phyloP scores from a whole-genome alignment of 2,113 vertebrate species.

The Phylloscopus trochiloides region DNA sequence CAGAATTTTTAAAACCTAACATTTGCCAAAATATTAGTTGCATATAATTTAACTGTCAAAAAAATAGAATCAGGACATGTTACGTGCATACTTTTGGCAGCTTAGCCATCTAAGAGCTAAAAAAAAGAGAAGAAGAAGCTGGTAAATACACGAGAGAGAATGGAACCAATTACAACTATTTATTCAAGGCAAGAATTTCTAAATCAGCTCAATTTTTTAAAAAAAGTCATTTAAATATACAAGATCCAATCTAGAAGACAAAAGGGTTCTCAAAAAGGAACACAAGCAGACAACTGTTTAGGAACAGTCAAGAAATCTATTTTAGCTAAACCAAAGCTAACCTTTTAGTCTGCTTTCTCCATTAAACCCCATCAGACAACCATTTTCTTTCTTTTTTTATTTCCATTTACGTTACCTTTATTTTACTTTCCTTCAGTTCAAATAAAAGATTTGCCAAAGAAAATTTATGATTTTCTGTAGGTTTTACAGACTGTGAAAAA shows the following conservation, averaged over 20 bases:
- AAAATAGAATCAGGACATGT: neutral
- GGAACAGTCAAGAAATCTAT: neutral
- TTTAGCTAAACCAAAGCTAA: neutral
- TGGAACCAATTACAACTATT: neutral
- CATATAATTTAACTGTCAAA: neutral
- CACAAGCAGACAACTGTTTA: neutral
- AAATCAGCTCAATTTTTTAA: neutral
- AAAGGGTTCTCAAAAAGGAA: neutral
- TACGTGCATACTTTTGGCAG: neutral
- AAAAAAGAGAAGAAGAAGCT: neutral
- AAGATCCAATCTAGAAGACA: neutral
- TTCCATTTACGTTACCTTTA: neutral
- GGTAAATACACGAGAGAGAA: neutral
- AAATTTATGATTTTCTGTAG: neutral
- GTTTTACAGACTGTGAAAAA: neutral
- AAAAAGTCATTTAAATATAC: neutral
- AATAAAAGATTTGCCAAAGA: constrained; percentile 4
- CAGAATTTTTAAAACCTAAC: neutral
- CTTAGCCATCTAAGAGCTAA: neutral
- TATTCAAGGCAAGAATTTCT: neutral
- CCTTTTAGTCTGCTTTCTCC: neutral
- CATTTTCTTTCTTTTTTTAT: neutral
- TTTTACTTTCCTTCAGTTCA: neutral
- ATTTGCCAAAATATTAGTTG: neutral
- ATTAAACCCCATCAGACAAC: neutral